These are phyloP conservation scores for Ormyrus nitidulus DNA, from an alignment of 2,888 invertebrate species.

Conservation along the genomic window DNA sequence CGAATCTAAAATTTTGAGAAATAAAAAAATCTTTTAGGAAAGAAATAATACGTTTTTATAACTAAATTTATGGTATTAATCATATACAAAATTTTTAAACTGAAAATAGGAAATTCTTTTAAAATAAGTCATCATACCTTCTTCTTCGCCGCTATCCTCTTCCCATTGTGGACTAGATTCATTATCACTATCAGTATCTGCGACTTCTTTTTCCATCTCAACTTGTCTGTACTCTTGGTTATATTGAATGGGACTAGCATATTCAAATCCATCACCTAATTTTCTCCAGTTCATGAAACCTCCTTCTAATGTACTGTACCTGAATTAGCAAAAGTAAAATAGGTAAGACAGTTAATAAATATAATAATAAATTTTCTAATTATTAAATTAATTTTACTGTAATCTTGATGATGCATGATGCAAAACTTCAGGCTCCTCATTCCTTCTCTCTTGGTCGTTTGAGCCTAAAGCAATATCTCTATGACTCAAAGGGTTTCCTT, in stretches of 20 bases:
- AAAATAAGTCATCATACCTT: slow-evolving; percentile 38
- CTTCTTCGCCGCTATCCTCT: slow-evolving; percentile 71
- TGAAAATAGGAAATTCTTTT: not conserved
- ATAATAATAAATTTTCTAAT: slow-evolving; percentile 21
- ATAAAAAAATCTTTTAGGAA: not conserved
- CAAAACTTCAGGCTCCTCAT: slow-evolving; percentile 68
- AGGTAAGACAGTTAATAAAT: slow-evolving; percentile 5
- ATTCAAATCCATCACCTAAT: slow-evolving; percentile 75
- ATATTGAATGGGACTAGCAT: slow-evolving; percentile 80
- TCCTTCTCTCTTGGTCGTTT: slow-evolving; percentile 52
- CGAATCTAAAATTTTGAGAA: slow-evolving; percentile 61
- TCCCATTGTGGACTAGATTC: slow-evolving; percentile 66
- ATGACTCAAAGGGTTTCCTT: slow-evolving; percentile 78
- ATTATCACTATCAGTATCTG: slow-evolving; percentile 67
- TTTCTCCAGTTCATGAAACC: slow-evolving; percentile 74
- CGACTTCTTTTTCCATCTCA: slow-evolving; percentile 73
- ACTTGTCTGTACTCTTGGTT: slow-evolving; percentile 80
- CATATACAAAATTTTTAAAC: not conserved
- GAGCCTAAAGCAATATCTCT: slow-evolving; percentile 72
- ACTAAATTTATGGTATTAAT: not conserved
- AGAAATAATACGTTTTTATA: not conserved
- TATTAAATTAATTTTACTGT: slow-evolving; percentile 64
- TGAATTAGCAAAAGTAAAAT: slow-evolving; percentile 50
- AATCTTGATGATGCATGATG: slow-evolving; percentile 72
- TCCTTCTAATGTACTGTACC: slow-evolving; percentile 71